phyloP scores from a whole-genome alignment of 2,797 vertebrate genomes.

The Arremon aurantiirostris region DNA sequence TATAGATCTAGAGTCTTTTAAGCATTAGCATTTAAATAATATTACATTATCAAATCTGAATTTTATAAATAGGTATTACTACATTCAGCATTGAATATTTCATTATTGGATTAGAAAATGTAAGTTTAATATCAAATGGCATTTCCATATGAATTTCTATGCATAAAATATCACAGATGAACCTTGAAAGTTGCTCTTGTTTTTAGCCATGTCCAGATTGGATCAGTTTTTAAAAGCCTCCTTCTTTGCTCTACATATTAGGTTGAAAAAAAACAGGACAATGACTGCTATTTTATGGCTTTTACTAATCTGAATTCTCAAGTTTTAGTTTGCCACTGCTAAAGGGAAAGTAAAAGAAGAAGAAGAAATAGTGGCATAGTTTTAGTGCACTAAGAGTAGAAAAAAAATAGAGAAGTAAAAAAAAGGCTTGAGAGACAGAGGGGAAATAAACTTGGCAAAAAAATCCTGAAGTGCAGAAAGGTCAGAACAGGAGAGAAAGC shows the following conservation, averaged over 20 bases:
- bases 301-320: background rate
- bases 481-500: conserved; percentile 47
- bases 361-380: background rate
- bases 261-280: background rate
- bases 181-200: background rate
- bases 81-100: background rate
- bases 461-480: conserved; percentile 26
- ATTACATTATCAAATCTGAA: background rate
- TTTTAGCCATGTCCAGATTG: background rate
- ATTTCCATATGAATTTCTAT: background rate
- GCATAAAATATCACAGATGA: background rate
- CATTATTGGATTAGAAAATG: background rate
- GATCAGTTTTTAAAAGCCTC: background rate
- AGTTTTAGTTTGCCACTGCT: background rate
- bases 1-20: background rate
- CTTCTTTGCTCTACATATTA: background rate
- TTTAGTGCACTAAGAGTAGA: background rate
- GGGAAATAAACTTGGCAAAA: conserved; percentile 54
- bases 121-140: background rate
- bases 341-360: background rate
- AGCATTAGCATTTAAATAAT: background rate
- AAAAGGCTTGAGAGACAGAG: background rate
- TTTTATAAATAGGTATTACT: background rate
- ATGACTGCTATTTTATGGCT: background rate
- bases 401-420: background rate